Evolutionary conservation across 2,888 invertebrate genomes (phyloP), one percentile per base, ranked within the genome.

Genomic region (Aphodius granarius): DNA sequence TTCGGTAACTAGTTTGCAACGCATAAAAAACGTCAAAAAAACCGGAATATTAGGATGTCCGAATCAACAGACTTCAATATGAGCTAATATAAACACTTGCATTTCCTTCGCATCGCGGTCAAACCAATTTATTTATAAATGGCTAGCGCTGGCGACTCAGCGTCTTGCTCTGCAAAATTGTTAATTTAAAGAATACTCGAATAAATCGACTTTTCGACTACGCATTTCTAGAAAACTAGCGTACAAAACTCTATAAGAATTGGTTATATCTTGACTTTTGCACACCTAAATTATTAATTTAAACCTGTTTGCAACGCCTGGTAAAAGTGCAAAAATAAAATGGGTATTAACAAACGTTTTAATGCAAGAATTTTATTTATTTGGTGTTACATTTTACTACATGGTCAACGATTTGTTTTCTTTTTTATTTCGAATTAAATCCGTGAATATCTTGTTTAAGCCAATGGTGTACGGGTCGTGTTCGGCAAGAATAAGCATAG

Each of bases 401-500:
- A 43, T 43, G 9, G 23, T 5, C 4, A 5, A 43, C 43, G 13
- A 3, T 13, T 9, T 13, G 4, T 43, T 13, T 3, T 43, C 2
- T 43, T 43, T 43, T 3, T n/a, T n/a, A n/a, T n/a, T 2, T 3
- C 43, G 13, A 43, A 9, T 43, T 13, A 9, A 43, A 43, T 43
- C 43, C 3, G 43, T 43, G 9, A 43, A 43, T 13, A 3, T 43
- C 43, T 15, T n/a, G 62, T 17, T 86, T 85, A 87, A 80, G 86
- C 86, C 78, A 88, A 83, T 83, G 95, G 94, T 87, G 93, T 94
- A 80, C 94, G 91, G 65, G 96, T 95, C 85, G 96, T 97, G 88
- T 97, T 96, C 83, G 97, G 97, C 88, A 97, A 90, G 89, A 94
- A 91, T 84, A 97, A 91, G 87, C 96, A 95, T 89, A 95, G 92